phyloP scores from a whole-genome alignment of 2,113 vertebrate genomes.

The Phalacrocorax pelagicus region DNA sequence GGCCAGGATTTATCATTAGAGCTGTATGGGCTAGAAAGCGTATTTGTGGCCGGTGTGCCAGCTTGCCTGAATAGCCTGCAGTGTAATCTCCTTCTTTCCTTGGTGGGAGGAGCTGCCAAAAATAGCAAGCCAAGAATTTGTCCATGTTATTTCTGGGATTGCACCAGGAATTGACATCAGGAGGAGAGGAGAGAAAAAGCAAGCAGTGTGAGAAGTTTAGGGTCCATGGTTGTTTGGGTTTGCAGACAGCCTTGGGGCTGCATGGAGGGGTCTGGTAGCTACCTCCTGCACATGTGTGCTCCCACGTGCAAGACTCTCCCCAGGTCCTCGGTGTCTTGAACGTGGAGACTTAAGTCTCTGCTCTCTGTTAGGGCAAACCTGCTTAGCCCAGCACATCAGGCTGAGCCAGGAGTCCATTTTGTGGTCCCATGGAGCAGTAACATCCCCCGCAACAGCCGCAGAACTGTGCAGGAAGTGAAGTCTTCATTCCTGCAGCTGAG shows the following conservation, averaged over 20 bases:
- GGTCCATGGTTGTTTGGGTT: neutral
- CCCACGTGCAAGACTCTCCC: accelerated
- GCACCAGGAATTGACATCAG: constrained; percentile 51
- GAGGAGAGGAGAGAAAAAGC: constrained; percentile 16
- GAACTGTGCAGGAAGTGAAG: neutral
- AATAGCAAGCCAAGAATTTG: constrained; percentile 69
- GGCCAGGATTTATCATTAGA: constrained; percentile 47
- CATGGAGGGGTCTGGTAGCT: neutral
- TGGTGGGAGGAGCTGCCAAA: constrained; percentile 61
- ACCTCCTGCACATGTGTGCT: accelerated
- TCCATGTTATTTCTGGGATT: constrained; percentile 66
- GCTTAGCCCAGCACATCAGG: accelerated
- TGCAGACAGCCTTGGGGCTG: neutral
- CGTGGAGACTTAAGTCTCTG: accelerated
- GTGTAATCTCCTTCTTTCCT: constrained; percentile 44
- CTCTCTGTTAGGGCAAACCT: neutral
- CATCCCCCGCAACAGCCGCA: accelerated
- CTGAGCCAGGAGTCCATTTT: neutral
- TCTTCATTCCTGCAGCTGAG: neutral
- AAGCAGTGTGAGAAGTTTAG: neutral
- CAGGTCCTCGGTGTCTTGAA: neutral
- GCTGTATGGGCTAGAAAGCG: neutral
- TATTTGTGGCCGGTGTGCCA: constrained; percentile 39
- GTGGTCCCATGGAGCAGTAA: neutral
- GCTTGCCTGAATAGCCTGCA: constrained; percentile 62